A percentile compares a stretch with the other conserved stretches of the same genome.
phyloP scores from a whole-genome alignment of 2,888 invertebrate genomes.

The Drosophila lacicola region DNA sequence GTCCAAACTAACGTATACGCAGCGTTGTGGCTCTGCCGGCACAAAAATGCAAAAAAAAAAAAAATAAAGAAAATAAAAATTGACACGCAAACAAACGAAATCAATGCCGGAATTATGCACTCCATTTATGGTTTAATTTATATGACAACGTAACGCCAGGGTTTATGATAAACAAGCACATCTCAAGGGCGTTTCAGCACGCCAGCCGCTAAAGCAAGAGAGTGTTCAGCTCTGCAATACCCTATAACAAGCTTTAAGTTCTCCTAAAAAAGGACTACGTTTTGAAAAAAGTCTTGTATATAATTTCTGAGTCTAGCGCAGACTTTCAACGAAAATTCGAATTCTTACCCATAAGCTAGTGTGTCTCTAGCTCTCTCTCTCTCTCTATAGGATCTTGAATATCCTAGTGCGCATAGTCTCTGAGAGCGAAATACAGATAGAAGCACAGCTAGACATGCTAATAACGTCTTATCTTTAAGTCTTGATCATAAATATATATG shows the following conservation, averaged over 20 bases:
- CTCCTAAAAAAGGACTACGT: no score
- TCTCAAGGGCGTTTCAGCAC: conserved; percentile 38
- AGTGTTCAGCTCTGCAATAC: neutral
- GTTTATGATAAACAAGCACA: conserved; percentile 56
- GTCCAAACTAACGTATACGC: conserved; percentile 42
- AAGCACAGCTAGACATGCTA: no score
- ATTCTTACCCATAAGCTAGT: no score
- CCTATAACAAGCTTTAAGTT: neutral
- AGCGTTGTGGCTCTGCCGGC: conserved; percentile 26
- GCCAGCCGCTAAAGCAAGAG: conserved; percentile 6
- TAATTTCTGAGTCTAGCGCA: no score
- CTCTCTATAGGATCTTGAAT: no score
- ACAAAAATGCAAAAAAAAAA: conserved; percentile 33
- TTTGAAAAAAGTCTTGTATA: no score
- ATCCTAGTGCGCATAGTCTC: no score
- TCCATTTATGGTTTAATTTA: conserved; percentile 54
- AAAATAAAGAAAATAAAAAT: conserved; percentile 3
- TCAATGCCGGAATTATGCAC: conserved; percentile 58
- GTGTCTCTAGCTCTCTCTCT: no score
- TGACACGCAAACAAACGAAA: conserved; percentile 59
- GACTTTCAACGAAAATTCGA: no score
- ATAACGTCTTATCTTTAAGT: no score
- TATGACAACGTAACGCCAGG: conserved; percentile 41
- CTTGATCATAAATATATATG: no score
- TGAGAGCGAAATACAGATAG: no score